Conservation (phyloP, 2,113 vertebrate genomes). For the Anolis sagrei region DNA sequence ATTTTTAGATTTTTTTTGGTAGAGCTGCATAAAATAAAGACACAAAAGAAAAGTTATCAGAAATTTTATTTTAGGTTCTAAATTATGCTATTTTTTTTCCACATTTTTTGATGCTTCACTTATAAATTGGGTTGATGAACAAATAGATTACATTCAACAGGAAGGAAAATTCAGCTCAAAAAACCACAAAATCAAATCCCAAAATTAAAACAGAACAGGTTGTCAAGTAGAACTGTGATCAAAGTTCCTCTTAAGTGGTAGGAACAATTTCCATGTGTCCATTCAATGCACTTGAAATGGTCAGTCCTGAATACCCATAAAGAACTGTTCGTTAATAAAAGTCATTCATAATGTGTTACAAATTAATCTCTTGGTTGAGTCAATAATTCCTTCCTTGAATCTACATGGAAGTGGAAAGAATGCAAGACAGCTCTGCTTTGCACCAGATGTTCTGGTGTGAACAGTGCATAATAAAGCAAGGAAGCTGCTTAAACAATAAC, state of each 20-base stretch:
- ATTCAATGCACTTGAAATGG: conserved; percentile 36
- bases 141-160: background rate
- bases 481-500: background rate
- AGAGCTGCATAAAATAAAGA: background rate
- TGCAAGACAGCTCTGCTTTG: background rate
- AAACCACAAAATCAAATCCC: conserved; percentile 39
- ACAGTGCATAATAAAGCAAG: background rate
- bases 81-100: background rate
- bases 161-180: conserved; percentile 45
- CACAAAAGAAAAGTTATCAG: background rate
- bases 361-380: conserved; percentile 29
- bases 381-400: conserved; percentile 6
- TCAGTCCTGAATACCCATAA: background rate
- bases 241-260: conserved; percentile 33
- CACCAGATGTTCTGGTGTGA: background rate
- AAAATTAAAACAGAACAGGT: conserved; percentile 35
- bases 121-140: conserved; percentile 1
- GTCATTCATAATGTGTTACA: conserved; percentile 7
- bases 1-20: background rate
- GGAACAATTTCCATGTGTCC: accelerated
- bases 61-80: background rate
- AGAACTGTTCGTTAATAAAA: background rate
- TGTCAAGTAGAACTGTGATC: conserved; percentile 23
- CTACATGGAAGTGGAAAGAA: background rate
- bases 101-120: conserved; percentile 23